A percentile compares a stretch with the other conserved stretches of the same genome.
phyloP scores from a whole-genome alignment of 2,113 vertebrate genomes.

The cat (Felis catus) region F.catus_Fca126_mat1.0 CM031419.1:179994501-179995000 shows the following conservation, averaged over 20 bases:
- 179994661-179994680: background rate
- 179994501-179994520: background rate
- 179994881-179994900: background rate
- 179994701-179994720: background rate
- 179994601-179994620: background rate
- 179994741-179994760: background rate
- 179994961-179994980: background rate
- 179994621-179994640: background rate
- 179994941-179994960: background rate
- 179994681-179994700: conserved; percentile 13
- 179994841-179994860: background rate
- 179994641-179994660: background rate
- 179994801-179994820: background rate
- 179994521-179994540: background rate
- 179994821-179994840: background rate
- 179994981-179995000: background rate
- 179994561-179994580: background rate
- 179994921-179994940: background rate
- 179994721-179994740: background rate
- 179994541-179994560: background rate
- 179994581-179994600: background rate
- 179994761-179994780: background rate
- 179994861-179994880: background rate
- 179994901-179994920: background rate
- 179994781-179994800: background rate